phyloP scores from a whole-genome alignment of 2,797 vertebrate genomes.

The Trematomus bernacchii region DNA sequence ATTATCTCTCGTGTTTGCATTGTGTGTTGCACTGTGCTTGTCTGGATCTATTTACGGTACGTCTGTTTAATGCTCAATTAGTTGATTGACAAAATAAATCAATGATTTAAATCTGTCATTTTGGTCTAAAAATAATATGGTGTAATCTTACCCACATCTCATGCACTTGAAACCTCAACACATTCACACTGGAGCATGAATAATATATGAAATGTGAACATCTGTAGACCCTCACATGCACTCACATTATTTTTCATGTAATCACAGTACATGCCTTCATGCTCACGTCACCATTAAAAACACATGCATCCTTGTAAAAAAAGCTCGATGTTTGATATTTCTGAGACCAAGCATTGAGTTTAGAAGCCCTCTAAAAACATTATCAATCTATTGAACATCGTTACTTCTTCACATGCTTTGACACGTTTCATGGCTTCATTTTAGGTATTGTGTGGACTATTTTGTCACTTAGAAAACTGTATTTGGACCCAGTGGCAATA shows the following conservation, averaged over 20 bases:
- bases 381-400: constrained; percentile 3
- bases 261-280: constrained; percentile 15
- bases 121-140: neutral
- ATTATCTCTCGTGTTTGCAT: constrained; percentile 16
- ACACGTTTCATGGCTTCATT: constrained; percentile 5
- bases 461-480: constrained; percentile 43
- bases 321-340: neutral
- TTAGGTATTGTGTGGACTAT: constrained; percentile 19
- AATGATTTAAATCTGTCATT: neutral
- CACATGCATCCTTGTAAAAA: neutral
- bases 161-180: constrained; percentile 20
- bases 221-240: constrained; percentile 22
- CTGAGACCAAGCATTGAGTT: neutral
- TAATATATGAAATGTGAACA: constrained; percentile 44
- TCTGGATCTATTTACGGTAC: neutral
- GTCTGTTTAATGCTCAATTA: neutral
- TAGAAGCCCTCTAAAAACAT: constrained; percentile 6
- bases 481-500: constrained; percentile 48
- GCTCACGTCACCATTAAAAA: constrained; percentile 11
- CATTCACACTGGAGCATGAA: constrained; percentile 32
- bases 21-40: neutral
- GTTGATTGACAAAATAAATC: neutral
- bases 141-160: constrained; percentile 17
- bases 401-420: neutral
- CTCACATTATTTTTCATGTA: constrained; percentile 23